Percentiles rank a stretch among this genome's conserved stretches.
Evolutionary conservation across 2,888 invertebrate species (phyloP).

Genomic region (Aradus depressus): DNA sequence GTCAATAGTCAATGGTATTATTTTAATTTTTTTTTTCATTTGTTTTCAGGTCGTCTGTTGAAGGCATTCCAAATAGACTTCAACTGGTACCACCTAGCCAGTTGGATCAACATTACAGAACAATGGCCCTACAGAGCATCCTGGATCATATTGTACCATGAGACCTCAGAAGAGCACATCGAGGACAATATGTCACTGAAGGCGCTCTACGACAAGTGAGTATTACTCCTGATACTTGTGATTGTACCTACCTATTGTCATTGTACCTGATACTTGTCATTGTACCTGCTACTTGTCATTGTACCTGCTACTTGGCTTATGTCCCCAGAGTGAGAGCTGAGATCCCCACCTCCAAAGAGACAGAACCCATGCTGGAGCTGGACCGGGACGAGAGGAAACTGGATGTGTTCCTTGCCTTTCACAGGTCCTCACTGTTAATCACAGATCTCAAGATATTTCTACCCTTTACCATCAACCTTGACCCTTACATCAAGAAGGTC

Average conservation of each 20-base stretch:
- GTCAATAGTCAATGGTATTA: background rate
- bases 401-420: conserved; percentile 83
- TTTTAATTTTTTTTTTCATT: background rate
- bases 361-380: conserved; percentile 77
- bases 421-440: conserved; percentile 70
- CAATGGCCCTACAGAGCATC: conserved; percentile 98
- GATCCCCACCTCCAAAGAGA: conserved; percentile 73
- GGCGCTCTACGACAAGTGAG: conserved; percentile 85
- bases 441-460: conserved; percentile 88
- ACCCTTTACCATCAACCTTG: conserved; percentile 95
- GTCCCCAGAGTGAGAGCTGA: conserved; percentile 67
- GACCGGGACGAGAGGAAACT: conserved; percentile 92
- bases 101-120: conserved; percentile 97
- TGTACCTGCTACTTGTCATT: too few species aligned
- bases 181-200: conserved; percentile 80
- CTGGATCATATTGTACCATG: conserved; percentile 92
- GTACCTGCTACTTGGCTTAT: too few species aligned
- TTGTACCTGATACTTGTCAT: too few species aligned
- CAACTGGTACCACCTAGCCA: conserved; percentile 95
- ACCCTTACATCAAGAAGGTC: conserved; percentile 93
- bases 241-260: too few species aligned
- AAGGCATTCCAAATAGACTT: conserved; percentile 99
- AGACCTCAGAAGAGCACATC: conserved; percentile 73
- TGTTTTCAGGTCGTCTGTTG: conserved; percentile 65
- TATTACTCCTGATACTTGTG: too few species aligned